phyloP scores from a whole-genome alignment of 2,113 vertebrate genomes.

The Cromileptes altivelis region DNA sequence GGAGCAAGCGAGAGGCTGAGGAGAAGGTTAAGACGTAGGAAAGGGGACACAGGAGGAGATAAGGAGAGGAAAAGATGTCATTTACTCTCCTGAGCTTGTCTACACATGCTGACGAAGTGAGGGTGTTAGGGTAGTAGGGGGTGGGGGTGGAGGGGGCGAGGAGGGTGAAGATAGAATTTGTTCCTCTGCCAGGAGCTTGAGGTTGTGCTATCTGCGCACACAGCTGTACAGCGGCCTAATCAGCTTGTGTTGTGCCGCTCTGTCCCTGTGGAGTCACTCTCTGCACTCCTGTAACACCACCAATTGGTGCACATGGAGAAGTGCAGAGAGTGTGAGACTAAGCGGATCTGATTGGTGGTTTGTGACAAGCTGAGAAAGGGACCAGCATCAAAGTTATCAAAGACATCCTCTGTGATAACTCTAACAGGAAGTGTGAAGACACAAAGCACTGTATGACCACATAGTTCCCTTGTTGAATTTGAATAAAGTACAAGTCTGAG shows the following conservation, averaged over 20 bases:
- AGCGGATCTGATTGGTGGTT: not conserved
- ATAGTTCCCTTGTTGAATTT: not conserved
- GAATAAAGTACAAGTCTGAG: constrained; percentile 9
- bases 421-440: constrained; percentile 28
- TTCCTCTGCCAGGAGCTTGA: constrained; percentile 59
- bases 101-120: constrained; percentile 43
- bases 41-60: constrained; percentile 40
- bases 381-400: constrained; percentile 42
- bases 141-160: not conserved
- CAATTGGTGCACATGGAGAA: constrained; percentile 57
- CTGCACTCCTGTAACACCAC: constrained; percentile 65
- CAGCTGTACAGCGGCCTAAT: constrained; percentile 71
- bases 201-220: constrained; percentile 65
- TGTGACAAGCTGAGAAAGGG: not conserved
- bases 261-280: constrained; percentile 41
- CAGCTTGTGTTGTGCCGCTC: constrained; percentile 65
- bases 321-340: constrained; percentile 18
- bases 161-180: constrained; percentile 62
- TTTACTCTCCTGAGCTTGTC: constrained; percentile 55
- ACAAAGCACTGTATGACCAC: not conserved
- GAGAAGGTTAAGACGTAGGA: constrained; percentile 48
- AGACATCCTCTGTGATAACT: constrained; percentile 29
- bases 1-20: not conserved
- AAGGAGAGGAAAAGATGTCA: constrained; percentile 50
- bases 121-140: not conserved